Conservation (phyloP, 2,113 vertebrate genomes). For the Rhynchomys soricoides region DNA sequence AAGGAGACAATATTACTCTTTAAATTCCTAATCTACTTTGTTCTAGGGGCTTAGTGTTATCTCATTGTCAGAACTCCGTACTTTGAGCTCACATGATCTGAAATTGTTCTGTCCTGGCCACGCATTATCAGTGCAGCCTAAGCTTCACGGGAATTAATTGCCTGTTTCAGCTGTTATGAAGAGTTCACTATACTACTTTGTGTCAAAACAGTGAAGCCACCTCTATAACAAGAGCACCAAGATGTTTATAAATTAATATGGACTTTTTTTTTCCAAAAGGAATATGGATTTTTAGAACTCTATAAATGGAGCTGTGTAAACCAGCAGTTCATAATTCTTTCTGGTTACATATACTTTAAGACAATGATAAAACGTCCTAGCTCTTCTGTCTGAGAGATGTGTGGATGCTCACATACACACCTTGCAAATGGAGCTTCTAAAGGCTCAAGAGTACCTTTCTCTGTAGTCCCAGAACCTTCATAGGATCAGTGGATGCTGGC, state of each 20-base stretch:
- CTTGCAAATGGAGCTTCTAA: not conserved
- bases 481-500: not conserved
- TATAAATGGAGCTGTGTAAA: not conserved
- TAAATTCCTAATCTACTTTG: not conserved
- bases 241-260: not conserved
- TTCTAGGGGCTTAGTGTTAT: not conserved
- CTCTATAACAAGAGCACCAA: constrained; percentile 35
- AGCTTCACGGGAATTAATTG: not conserved
- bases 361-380: not conserved
- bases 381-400: not conserved
- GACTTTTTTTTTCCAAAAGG: not conserved
- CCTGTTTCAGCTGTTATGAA: not conserved
- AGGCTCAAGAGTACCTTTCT: not conserved
- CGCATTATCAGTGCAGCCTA: not conserved
- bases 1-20: not conserved
- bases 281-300: not conserved
- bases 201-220: not conserved
- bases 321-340: not conserved
- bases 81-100: not conserved
- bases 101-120: not conserved
- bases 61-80: not conserved
- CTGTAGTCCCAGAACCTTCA: not conserved
- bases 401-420: not conserved
- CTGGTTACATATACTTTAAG: not conserved
- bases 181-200: not conserved